A percentile compares a stretch with the other conserved stretches of the same genome.
These are phyloP conservation scores for Hemichromis elongatus DNA, from an alignment of 2,113 vertebrate genomes.

Conservation along the genomic window DNA sequence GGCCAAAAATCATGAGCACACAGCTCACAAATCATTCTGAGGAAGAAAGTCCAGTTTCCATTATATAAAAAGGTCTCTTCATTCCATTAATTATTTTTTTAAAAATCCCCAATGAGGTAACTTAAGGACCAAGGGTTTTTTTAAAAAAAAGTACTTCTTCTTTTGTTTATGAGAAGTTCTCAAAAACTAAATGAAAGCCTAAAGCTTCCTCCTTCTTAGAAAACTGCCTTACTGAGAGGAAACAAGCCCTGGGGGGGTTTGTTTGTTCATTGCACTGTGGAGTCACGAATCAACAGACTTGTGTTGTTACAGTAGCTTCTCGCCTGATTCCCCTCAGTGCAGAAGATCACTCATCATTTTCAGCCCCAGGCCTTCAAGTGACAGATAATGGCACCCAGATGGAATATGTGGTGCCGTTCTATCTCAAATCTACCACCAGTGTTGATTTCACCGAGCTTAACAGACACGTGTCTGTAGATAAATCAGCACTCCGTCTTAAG, in stretches of 20 bases:
- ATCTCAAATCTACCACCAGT: not conserved
- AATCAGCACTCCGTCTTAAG: constrained; percentile 2
- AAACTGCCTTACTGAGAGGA: constrained; percentile 1
- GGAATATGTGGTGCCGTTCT: not conserved
- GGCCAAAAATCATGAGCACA: not conserved
- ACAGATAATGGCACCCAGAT: not conserved
- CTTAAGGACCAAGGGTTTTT: not conserved
- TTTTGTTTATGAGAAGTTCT: constrained; percentile 10
- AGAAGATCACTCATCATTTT: constrained; percentile 21
- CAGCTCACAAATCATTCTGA: not conserved
- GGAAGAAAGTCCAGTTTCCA: not conserved
- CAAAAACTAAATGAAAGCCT: constrained; percentile 29
- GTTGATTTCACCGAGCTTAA: not conserved
- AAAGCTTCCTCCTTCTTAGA: constrained; percentile 50
- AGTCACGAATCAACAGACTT: constrained; percentile 19
- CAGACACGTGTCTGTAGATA: not conserved
- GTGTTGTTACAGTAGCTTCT: constrained; percentile 12
- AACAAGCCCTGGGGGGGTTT: not conserved
- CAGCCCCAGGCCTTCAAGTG: constrained; percentile 2
- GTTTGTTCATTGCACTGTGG: constrained; percentile 20
- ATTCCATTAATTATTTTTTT: not conserved
- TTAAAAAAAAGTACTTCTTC: not conserved
- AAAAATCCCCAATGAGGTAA: not conserved
- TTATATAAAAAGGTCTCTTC: not conserved
- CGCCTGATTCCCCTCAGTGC: not conserved